These are phyloP conservation scores for Hormaphis cornu DNA, from an alignment of 1,140 invertebrate genomes.

Conservation along the genomic window DNA sequence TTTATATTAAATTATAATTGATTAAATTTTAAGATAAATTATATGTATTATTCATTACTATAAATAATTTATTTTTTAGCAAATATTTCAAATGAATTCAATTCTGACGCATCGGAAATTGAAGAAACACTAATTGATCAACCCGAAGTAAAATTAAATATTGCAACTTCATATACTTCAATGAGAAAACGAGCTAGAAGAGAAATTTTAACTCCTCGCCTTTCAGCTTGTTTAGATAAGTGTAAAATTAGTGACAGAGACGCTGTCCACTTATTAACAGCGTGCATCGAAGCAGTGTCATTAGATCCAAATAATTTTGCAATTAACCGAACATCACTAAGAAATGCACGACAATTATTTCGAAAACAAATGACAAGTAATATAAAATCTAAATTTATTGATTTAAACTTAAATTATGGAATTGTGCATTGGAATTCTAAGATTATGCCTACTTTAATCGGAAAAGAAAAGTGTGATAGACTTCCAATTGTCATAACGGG, in stretches of 20 bases:
- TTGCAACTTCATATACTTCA: neutral
- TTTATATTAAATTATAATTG: no score
- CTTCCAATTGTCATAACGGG: slow-evolving; percentile 10
- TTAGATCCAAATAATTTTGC: slow-evolving; percentile 22
- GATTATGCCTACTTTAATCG: slow-evolving; percentile 33
- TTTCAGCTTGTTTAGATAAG: slow-evolving; percentile 34
- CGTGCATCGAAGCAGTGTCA: slow-evolving; percentile 33
- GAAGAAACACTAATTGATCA: neutral
- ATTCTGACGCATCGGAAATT: neutral
- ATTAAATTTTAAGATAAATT: neutral
- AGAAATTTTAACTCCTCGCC: no score
- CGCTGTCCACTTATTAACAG: slow-evolving; percentile 34
- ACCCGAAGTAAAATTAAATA: neutral
- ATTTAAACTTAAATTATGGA: neutral
- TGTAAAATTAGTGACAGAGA: slow-evolving; percentile 35
- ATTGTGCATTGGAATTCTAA: slow-evolving; percentile 37
- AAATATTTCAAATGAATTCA: neutral
- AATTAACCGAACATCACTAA: slow-evolving; percentile 35
- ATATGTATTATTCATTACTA: neutral
- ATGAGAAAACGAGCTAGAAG: neutral
- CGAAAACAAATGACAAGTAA: neutral
- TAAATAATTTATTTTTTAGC: neutral
- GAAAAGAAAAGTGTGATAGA: slow-evolving; percentile 30
- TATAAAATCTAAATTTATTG: slow-evolving; percentile 9
- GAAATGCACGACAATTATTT: neutral